phyloP scores from a whole-genome alignment of 2,797 vertebrate genomes.

The Alosa sapidissima region DNA sequence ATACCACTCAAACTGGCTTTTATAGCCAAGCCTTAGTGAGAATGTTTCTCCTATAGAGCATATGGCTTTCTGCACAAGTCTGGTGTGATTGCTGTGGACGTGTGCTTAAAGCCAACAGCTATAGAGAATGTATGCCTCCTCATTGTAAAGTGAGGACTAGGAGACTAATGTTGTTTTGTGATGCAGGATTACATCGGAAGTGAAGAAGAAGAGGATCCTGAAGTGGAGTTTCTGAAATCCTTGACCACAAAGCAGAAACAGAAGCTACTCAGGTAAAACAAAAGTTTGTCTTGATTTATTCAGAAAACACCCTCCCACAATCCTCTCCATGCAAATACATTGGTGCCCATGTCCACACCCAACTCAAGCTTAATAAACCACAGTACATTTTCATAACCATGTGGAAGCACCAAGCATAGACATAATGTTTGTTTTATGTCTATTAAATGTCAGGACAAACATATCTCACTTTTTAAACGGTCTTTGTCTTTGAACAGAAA shows the following conservation, averaged over 20 bases:
- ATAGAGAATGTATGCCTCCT: neutral
- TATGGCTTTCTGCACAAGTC: neutral
- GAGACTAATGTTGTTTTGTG: constrained; percentile 25
- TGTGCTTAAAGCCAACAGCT: neutral
- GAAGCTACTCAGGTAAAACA: constrained; percentile 90
- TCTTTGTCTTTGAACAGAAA: constrained; percentile 75
- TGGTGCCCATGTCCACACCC: neutral
- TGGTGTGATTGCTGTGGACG: neutral
- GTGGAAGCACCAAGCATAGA: neutral
- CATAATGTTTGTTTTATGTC: neutral
- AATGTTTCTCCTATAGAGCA: constrained; percentile 4
- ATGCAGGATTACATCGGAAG: constrained; percentile 89
- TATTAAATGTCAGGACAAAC: neutral
- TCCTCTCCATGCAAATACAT: neutral
- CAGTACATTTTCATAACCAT: neutral
- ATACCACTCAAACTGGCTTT: constrained; percentile 22
- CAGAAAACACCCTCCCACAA: neutral
- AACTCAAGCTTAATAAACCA: neutral
- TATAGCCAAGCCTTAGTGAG: neutral
- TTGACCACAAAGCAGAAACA: constrained; percentile 95
- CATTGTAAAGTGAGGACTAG: neutral
- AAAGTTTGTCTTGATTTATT: neutral
- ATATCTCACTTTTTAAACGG: neutral
- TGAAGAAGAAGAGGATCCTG: constrained; percentile 95
- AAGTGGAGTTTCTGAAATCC: constrained; percentile 98